These are phyloP conservation scores for Drosophila quadrilineata DNA, from an alignment of 1,140 invertebrate genomes.

Conservation along the genomic window DNA sequence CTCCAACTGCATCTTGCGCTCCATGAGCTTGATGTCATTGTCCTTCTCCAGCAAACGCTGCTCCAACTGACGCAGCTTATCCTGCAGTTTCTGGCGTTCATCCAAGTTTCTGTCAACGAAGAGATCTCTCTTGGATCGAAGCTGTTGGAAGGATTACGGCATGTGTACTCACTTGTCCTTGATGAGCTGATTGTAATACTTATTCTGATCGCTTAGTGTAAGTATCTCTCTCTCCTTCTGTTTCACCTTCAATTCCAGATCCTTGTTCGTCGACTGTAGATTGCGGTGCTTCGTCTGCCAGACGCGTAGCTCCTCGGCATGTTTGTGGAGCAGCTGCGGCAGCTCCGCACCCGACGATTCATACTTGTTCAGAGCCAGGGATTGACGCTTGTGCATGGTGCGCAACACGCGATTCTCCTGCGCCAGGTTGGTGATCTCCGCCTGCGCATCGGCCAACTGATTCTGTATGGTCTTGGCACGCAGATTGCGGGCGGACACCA, in stretches of 20 bases:
- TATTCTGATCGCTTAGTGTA: constrained; percentile 85
- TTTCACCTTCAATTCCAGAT: constrained; percentile 84
- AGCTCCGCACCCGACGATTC: constrained; percentile 89
- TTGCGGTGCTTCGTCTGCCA: constrained; percentile 87
- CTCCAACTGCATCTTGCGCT: constrained; percentile 86
- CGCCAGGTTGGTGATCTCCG: constrained; percentile 88
- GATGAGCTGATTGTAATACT: constrained; percentile 86
- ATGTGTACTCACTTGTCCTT: constrained; percentile 85
- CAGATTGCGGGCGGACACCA: constrained; percentile 89
- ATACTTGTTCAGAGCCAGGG: constrained; percentile 87
- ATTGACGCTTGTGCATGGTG: constrained; percentile 88
- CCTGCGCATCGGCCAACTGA: constrained; percentile 89
- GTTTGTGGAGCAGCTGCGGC: constrained; percentile 87
- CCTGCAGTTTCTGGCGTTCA: constrained; percentile 87
- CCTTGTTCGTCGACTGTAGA: constrained; percentile 85
- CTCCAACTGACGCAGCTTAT: constrained; percentile 85
- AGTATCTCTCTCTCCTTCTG: constrained; percentile 86
- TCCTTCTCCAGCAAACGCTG: constrained; percentile 86
- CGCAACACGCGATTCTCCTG: constrained; percentile 89
- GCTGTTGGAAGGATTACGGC: no score
- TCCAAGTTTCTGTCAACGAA: constrained; percentile 83
- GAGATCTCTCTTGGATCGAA: no score
- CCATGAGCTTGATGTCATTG: constrained; percentile 86
- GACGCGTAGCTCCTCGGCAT: constrained; percentile 88
- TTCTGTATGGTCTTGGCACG: constrained; percentile 89